phyloP scores from a whole-genome alignment of 2,888 invertebrate genomes.

The Macrosiphum euphorbiae region DNA sequence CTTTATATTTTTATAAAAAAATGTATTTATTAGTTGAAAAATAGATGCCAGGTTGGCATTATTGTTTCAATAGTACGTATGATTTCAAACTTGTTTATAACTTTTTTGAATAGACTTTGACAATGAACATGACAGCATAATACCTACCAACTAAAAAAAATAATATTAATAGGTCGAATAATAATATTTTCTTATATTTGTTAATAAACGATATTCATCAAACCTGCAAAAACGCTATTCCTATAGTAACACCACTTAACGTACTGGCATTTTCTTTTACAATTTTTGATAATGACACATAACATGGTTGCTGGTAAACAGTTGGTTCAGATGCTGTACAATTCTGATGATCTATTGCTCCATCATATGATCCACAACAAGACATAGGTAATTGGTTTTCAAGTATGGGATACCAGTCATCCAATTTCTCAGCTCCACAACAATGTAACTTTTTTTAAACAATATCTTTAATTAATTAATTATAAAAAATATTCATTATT shows the following conservation, averaged over 20 bases:
- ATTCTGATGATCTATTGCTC: conserved; percentile 65
- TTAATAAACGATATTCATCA: background rate
- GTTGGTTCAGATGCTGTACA: conserved; percentile 63
- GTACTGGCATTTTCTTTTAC: conserved; percentile 66
- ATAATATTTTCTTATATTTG: conserved; percentile 27
- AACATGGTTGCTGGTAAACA: conserved; percentile 66
- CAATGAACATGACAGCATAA: conserved; percentile 65
- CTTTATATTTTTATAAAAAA: background rate
- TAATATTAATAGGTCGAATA: too few relatives aligned
- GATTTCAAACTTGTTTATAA: conserved; percentile 47
- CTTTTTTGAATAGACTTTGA: conserved; percentile 62
- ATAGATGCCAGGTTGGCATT: too few relatives aligned
- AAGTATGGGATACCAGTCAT: conserved; percentile 66
- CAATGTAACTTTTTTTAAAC: conserved; percentile 65
- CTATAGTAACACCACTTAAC: conserved; percentile 66
- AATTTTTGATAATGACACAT: conserved; percentile 64
- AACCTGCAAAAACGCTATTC: conserved; percentile 67
- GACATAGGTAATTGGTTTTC: conserved; percentile 66
- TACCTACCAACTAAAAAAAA: conserved; percentile 66
- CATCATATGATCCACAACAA: conserved; percentile 66
- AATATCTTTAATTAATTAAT: background rate
- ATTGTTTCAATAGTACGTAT: background rate
- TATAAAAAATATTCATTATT: background rate
- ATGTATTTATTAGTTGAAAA: background rate
- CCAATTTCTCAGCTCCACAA: conserved; percentile 66